Evolutionary conservation across 2,888 invertebrate genomes (phyloP), one percentile per base, ranked within the genome.

Genomic region (Sclerodermus sp.): DNA sequence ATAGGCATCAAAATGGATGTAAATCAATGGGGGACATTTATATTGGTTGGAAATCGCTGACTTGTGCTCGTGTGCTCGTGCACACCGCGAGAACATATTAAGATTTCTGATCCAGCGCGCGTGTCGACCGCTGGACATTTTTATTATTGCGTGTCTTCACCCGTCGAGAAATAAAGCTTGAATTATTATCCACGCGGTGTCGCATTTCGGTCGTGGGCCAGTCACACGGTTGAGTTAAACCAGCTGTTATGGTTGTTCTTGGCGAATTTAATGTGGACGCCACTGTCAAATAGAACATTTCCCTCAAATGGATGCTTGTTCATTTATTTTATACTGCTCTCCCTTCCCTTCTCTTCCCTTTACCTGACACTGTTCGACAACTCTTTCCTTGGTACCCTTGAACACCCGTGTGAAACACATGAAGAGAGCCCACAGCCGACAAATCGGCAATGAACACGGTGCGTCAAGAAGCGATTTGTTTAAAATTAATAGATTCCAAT

Each of bases 11-110:
- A 48, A 56, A 53, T 42, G 34, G 57, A 66, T 56, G 64, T 75
- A 74, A 75, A 75, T 73, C 76, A 74, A 73, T 68, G 71, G 68
- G 58, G 67, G 71, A 75, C 73, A 73, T 74, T 76, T 69, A 75
- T 77, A 77, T 77, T 73, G 74, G 71, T 59, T 58, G 63, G 66
- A 71, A 74, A 74, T 68, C 62, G 76, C 76, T 74, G 76, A 76
- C 74, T 64, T 61, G 36, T 23, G 8, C 57, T 59, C 49, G 56
- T 61, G 36, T 23, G 8, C 57, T 59, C 49, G 56, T 50, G 61
- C 58, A 66, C 62, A 62, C 53, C 60, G 56, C 48, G 58, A 45
- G 66, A 64, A 71, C 70, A 76, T 77, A 77, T 77, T 77, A 76
- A 76, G 77, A 77, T 77, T 76, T 74, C 71, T 68, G 71, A 69